Evolutionary conservation across 1,140 invertebrate species (phyloP), one percentile per base, ranked within the genome.

Genomic region (Ceratina calcarata): DNA sequence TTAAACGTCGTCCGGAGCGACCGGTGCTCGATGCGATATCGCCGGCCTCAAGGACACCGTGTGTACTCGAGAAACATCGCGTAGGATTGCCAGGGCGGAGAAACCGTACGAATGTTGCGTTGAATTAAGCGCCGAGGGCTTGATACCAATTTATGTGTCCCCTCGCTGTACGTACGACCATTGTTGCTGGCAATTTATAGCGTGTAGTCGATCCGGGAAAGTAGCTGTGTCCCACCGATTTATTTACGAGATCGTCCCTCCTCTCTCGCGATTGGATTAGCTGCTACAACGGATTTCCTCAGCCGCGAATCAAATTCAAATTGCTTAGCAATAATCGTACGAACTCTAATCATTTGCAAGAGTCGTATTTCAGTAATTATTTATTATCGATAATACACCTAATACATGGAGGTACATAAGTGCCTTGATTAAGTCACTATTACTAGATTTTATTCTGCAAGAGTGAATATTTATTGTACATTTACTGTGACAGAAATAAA

Each of bases 11-110:
- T n/a, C 60, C n/a, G n/a, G n/a, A n/a, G n/a, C 15, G 62, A 6
- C 10, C 69, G 51, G 24, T 67, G 22, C 76, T 55, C 15, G 24
- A n/a, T 51, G 53, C n/a, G 12, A 53, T 49, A 65, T 53, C 62
- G 62, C 69, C 45, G 60, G 4, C 18, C 61, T 65, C 76, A 78
- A 78, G 76, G 76, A 64, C 76, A 53, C 18, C 67, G 24, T 53
- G 16, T 62, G 51, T 24, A 3, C 18, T 6, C 16, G 18, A 16
- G 6, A 22, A 45, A 24, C 62, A 68, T 49, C 64, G 53, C 7
- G 32, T 51, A 15, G 49, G 22, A 20, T 27, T 37, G 65, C 37
- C 74, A 27, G 32, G 20, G 55, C 32, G 75, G 27, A 62, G n/a
- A 24, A 10, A 12, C 53, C 13, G 24, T 64, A 22, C 16, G 60